Conservation (phyloP, 2,888 invertebrate genomes). For the Cantharis lateralis region DNA sequence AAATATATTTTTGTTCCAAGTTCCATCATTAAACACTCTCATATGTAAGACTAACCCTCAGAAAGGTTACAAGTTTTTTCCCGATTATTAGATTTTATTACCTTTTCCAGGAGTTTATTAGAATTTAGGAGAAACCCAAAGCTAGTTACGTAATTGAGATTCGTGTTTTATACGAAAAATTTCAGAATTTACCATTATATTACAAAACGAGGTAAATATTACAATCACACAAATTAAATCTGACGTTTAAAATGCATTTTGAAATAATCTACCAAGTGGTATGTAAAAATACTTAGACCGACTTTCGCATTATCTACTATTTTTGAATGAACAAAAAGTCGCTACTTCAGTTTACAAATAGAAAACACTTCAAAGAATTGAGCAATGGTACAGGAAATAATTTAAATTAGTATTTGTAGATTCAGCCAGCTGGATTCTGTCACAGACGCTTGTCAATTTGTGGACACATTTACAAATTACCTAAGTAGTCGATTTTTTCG, state of each 20-base stretch:
- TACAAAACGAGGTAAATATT: neutral
- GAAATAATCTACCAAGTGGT: neutral
- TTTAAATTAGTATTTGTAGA: constrained; percentile 1
- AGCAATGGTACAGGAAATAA: constrained; percentile 1
- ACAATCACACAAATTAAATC: neutral
- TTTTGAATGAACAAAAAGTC: neutral
- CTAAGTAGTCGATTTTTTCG: neutral
- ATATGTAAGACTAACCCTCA: neutral
- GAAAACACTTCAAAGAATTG: neutral
- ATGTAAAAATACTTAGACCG: neutral
- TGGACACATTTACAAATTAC: neutral
- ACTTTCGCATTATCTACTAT: neutral
- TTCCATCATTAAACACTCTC: too few species aligned
- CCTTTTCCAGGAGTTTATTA: neutral
- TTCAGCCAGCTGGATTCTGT: neutral
- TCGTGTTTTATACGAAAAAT: neutral
- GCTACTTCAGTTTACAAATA: neutral
- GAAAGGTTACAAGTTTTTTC: neutral
- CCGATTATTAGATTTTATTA: neutral
- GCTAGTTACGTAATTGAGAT: neutral
- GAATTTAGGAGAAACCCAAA: neutral
- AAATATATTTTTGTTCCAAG: too few species aligned
- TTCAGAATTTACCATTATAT: neutral
- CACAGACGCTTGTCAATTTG: neutral
- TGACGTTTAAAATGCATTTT: neutral